Evolutionary conservation across 1,140 invertebrate genomes (phyloP), one percentile per base, ranked within the genome.

Genomic region (Lordiphosa mommai): DNA sequence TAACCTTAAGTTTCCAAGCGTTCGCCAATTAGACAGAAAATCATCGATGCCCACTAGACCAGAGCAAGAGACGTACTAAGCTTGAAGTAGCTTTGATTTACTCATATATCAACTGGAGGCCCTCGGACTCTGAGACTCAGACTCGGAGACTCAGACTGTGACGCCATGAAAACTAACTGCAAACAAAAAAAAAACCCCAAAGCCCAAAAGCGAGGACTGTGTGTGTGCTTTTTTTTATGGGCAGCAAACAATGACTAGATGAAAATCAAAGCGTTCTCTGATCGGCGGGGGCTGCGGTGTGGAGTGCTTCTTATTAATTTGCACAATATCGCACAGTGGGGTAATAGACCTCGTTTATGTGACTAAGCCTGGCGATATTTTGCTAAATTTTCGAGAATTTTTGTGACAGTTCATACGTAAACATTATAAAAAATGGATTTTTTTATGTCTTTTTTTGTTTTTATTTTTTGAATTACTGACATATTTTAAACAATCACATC

Each of bases 181-280:
- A 40, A 30, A 51, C 16, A 48, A 51, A 49, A 49, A 13, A 57
- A 71, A 80, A 80, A 82, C 76, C 76, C 76, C 76, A 76, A 34
- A 65, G 55, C 50, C 58, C 64, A 40, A 67, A 32, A 46, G 40
- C 13, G 12, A 33, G 37, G 29, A 8, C 33, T 10, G 27, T 20
- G 27, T 13, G 47, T 74, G 76, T 76, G 59, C 57, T 65, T 70
- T 80, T 80, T 68, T 72, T 61, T 77, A 46, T 36, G 46, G 61
- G 52, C 52, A 29, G 30, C 61, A 82, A 84, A 82, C 77, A 82
- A 82, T 82, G 77, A 82, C 66, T 67, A 71, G 77, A 76, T 82
- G 51, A 12, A 61, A 84, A 84, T 84, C 71, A 55, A 82, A 61
- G 23, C 36, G 41, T 63, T 79, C 66, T 66, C 53, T 29, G 29